These are phyloP conservation scores for Macrotis lagotis DNA, from an alignment of 2,113 vertebrate genomes.

Conservation along the genomic window DNA sequence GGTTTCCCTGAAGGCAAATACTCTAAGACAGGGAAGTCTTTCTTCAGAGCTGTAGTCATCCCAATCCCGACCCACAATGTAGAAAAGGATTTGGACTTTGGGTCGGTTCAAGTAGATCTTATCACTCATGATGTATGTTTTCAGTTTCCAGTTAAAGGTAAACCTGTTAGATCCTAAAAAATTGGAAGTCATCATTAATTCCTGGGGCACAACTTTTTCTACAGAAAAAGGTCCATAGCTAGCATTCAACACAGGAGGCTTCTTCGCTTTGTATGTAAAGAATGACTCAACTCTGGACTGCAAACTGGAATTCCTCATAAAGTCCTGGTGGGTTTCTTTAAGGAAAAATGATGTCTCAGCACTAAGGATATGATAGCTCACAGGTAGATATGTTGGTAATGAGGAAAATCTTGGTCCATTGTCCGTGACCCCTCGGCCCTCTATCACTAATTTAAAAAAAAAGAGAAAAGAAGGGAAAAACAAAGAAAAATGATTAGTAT, in stretches of 20 bases:
- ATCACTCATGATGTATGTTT: constrained; percentile 89
- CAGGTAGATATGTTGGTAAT: constrained; percentile 92
- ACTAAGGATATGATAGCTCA: constrained; percentile 89
- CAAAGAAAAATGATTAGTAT: rapidly evolving
- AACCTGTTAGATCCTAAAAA: constrained; percentile 85
- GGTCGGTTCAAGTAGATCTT: constrained; percentile 89
- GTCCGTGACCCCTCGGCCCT: constrained; percentile 87
- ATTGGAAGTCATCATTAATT: constrained; percentile 84
- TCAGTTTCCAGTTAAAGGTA: constrained; percentile 92
- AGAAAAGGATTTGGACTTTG: constrained; percentile 93
- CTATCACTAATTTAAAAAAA: constrained; percentile 83
- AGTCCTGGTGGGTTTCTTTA: constrained; percentile 91
- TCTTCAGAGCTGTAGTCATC: constrained; percentile 86
- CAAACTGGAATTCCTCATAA: constrained; percentile 92
- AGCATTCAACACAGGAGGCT: constrained; percentile 87
- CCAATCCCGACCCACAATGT: constrained; percentile 93
- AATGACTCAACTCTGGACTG: constrained; percentile 90
- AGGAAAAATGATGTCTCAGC: constrained; percentile 92
- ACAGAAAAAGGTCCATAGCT: constrained; percentile 92
- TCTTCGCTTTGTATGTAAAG: constrained; percentile 90
- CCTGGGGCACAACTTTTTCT: constrained; percentile 88
- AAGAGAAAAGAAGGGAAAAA: constrained; percentile 35
- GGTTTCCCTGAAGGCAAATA: constrained; percentile 95
- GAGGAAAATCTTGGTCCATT: constrained; percentile 89
- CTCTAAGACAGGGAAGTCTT: constrained; percentile 91